Evolutionary conservation across 2,113 vertebrate genomes (phyloP).

Genomic region (Petromus typicus): DNA sequence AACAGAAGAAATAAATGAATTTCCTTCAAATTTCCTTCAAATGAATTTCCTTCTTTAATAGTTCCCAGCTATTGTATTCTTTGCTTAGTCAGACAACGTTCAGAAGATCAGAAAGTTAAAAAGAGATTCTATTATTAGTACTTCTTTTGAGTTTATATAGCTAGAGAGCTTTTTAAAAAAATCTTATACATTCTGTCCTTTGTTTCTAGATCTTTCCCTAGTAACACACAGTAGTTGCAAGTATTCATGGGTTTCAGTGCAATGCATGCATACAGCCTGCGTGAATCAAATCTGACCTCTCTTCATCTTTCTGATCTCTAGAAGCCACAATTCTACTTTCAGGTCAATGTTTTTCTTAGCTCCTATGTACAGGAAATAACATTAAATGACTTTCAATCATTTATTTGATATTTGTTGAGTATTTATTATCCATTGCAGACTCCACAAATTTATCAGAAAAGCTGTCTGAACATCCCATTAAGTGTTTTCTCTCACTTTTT

Average conservation of each 20-base stretch:
- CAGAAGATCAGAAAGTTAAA: background rate
- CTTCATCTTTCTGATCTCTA: background rate
- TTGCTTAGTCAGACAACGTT: background rate
- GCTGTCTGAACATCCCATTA: background rate
- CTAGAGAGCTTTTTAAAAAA: background rate
- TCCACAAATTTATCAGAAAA: background rate
- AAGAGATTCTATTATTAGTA: background rate
- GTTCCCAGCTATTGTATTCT: background rate
- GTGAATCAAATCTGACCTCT: background rate
- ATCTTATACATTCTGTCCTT: background rate
- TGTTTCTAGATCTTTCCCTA: background rate
- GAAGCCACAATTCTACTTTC: background rate
- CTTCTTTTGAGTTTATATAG: background rate
- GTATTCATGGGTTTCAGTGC: background rate
- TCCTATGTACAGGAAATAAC: background rate
- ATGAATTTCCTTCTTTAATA: background rate
- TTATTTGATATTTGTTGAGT: background rate
- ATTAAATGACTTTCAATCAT: background rate
- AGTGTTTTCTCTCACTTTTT: background rate
- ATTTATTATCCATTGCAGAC: background rate
- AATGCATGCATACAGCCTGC: background rate
- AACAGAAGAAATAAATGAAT: background rate
- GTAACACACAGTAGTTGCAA: background rate
- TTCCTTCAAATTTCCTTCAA: no score
- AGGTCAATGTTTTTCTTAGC: background rate